Evolutionary conservation across 1,140 invertebrate species (phyloP).

Genomic region (Brachionus koreanus): DNA sequence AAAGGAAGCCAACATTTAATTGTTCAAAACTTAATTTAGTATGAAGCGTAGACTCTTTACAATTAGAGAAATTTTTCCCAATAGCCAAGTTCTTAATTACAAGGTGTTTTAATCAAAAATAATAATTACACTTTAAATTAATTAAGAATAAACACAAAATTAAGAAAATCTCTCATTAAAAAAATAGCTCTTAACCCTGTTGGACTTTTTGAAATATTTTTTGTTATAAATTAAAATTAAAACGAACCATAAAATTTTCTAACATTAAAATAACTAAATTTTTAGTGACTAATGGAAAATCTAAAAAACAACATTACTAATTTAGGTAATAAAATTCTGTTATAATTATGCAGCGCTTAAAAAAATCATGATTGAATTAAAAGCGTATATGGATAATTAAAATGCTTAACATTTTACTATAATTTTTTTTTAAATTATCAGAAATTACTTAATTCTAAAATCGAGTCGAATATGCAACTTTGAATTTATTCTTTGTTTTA

Average conservation of each 20-base stretch:
- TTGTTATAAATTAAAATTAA: neutral
- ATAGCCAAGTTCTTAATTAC: neutral
- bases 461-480: neutral
- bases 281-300: neutral
- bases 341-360: neutral
- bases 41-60: neutral
- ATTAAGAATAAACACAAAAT: neutral
- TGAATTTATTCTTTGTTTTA: too few relatives aligned
- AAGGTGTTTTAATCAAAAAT: neutral
- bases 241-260: neutral
- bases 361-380: neutral
- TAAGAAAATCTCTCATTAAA: neutral
- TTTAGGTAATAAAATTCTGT: neutral
- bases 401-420: neutral
- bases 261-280: neutral
- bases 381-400: neutral
- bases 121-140: neutral
- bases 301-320: neutral
- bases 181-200: neutral
- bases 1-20: constrained; percentile 2
- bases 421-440: neutral
- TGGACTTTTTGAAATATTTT: neutral
- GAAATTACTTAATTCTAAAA: neutral
- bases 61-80: neutral
- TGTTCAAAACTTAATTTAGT: neutral